Evolutionary conservation across 2,113 vertebrate genomes (phyloP).

Genomic region (Cheilinus undulatus): DNA sequence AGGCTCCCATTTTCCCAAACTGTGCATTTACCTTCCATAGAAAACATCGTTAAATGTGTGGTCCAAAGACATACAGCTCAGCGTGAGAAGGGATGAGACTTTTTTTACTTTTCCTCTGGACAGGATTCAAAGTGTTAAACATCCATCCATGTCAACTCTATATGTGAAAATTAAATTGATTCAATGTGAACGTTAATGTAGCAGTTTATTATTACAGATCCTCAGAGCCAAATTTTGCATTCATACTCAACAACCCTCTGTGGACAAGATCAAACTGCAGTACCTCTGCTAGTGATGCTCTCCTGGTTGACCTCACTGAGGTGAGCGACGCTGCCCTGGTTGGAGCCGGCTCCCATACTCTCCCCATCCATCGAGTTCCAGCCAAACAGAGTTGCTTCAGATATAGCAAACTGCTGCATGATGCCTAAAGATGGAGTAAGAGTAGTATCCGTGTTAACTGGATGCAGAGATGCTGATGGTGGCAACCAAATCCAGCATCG

Average conservation of each 20-base stretch:
- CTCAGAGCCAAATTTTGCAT: background rate
- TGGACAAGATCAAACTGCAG: background rate
- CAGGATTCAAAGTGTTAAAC: background rate
- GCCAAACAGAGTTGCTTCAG: conserved; percentile 94
- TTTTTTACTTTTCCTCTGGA: no score
- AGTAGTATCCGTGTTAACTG: background rate
- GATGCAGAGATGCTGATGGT: background rate
- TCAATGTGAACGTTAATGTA: no score
- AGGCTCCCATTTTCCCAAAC: conserved; percentile 32
- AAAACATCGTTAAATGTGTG: background rate
- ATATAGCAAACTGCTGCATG: conserved; percentile 98
- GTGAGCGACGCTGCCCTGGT: conserved; percentile 91
- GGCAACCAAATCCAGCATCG: no score
- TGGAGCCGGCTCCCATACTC: conserved; percentile 91
- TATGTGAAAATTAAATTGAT: no score
- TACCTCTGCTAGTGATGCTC: conserved; percentile 88
- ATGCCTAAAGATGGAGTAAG: conserved; percentile 82
- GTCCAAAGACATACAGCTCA: background rate
- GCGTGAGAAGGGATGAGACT: no score
- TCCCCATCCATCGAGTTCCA: conserved; percentile 98
- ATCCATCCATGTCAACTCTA: background rate
- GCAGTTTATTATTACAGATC: background rate
- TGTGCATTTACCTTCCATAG: background rate
- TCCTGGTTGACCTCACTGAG: conserved; percentile 97
- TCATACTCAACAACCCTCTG: background rate